phyloP scores from a whole-genome alignment of 2,888 invertebrate genomes.

The Cephus pulcher region DNA sequence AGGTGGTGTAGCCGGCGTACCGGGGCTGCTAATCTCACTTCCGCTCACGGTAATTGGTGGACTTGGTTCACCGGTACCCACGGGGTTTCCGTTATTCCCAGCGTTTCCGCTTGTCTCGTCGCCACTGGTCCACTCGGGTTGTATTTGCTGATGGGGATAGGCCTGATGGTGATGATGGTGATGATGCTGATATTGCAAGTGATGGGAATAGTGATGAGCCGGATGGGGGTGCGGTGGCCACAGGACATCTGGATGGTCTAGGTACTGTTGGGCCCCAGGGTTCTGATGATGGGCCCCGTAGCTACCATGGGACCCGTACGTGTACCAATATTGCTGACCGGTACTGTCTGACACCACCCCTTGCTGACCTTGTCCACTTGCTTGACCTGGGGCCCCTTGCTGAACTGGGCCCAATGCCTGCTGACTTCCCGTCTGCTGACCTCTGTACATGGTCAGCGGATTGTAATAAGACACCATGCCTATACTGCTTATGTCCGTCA shows the following conservation, averaged over 20 bases:
- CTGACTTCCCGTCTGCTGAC: slow-evolving; percentile 29
- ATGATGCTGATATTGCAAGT: slow-evolving; percentile 65
- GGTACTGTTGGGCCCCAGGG: slow-evolving; percentile 66
- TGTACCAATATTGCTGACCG: slow-evolving; percentile 52
- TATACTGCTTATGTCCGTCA: slow-evolving; percentile 45
- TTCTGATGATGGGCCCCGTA: slow-evolving; percentile 64
- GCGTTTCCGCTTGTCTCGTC: slow-evolving; percentile 38
- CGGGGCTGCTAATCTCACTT: slow-evolving; percentile 74
- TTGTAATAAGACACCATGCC: slow-evolving; percentile 81
- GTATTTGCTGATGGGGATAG: slow-evolving; percentile 48
- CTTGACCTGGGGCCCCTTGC: slow-evolving; percentile 21
- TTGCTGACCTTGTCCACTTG: background rate
- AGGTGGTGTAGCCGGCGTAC: slow-evolving; percentile 59
- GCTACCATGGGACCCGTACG: background rate
- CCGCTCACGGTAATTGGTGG: slow-evolving; percentile 73
- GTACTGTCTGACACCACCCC: slow-evolving; percentile 28
- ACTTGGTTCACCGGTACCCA: slow-evolving; percentile 64
- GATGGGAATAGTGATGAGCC: slow-evolving; percentile 62
- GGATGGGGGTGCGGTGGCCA: slow-evolving; percentile 67
- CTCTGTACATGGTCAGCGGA: slow-evolving; percentile 74
- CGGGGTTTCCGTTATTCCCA: slow-evolving; percentile 31
- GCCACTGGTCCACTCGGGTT: slow-evolving; percentile 47
- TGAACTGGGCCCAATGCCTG: slow-evolving; percentile 31
- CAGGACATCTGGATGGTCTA: slow-evolving; percentile 66
- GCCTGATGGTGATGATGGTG: slow-evolving; percentile 58